A percentile compares a stretch with the other conserved stretches of the same genome.
These are phyloP conservation scores for Aegotheles bennettii DNA, from an alignment of 2,113 vertebrate genomes.

Conservation along the genomic window DNA sequence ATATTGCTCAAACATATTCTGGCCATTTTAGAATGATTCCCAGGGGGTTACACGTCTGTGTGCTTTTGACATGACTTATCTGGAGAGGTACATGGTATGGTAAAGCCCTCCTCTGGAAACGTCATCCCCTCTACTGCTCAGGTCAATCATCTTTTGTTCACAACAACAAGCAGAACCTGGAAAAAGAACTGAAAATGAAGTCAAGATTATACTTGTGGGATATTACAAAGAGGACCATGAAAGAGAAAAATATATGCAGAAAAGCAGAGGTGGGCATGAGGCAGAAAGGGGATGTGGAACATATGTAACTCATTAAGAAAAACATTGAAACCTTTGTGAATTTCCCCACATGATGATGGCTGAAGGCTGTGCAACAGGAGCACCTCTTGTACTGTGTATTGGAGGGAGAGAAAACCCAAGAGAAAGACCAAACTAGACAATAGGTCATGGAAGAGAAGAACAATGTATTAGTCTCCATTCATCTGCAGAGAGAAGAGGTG, in stretches of 20 bases:
- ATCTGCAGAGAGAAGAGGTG: not conserved
- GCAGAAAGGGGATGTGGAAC: not conserved
- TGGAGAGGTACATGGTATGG: not conserved
- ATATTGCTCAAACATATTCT: not conserved
- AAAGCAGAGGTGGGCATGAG: fast-evolving
- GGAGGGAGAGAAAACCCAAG: not conserved
- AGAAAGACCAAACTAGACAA: not conserved
- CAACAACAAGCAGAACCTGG: not conserved
- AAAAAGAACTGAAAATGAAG: not conserved
- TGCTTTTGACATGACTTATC: not conserved
- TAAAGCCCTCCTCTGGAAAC: not conserved
- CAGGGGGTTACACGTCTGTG: fast-evolving
- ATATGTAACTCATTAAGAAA: not conserved
- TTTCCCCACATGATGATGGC: not conserved
- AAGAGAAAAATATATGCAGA: not conserved
- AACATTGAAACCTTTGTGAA: not conserved
- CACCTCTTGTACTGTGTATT: not conserved
- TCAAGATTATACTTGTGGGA: not conserved
- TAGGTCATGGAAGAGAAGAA: not conserved
- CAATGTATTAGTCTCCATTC: not conserved
- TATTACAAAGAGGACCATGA: not conserved
- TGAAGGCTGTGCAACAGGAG: not conserved
- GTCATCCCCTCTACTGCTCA: not conserved
- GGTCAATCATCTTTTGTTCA: not conserved
- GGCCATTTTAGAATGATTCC: not conserved